A percentile compares a stretch with the other conserved stretches of the same genome.
phyloP scores from a whole-genome alignment of 2,888 invertebrate species.

The Barypeithes pellucidus region DNA sequence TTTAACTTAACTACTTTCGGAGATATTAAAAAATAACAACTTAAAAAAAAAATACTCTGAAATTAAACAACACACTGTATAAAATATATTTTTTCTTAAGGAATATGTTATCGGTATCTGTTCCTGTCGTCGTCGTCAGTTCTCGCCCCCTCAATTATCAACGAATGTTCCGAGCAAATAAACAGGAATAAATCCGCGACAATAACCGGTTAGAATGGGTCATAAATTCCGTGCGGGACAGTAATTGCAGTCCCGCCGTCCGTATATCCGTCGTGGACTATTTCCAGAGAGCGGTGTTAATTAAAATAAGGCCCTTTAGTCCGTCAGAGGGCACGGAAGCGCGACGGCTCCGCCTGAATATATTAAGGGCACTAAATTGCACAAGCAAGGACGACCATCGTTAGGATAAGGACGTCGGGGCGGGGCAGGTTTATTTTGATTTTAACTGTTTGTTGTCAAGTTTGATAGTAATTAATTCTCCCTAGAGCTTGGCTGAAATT shows the following conservation, averaged over 20 bases:
- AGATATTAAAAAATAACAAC: too few species aligned
- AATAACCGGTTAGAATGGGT: not conserved
- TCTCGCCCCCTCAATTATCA: too few species aligned
- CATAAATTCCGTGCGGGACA: slow-evolving; percentile 8
- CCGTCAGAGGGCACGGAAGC: slow-evolving; percentile 18
- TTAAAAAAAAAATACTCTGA: too few species aligned
- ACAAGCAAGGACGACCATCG: not conserved
- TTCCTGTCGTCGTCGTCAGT: too few species aligned
- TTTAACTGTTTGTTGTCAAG: slow-evolving; percentile 9
- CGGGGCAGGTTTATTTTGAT: not conserved
- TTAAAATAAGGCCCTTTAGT: slow-evolving; percentile 27
- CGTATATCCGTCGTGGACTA: slow-evolving; percentile 8
- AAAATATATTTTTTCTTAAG: too few species aligned
- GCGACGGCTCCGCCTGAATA: slow-evolving; percentile 11
- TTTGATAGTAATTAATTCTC: slow-evolving; percentile 1
- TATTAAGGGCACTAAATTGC: slow-evolving; percentile 17
- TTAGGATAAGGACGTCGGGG: slow-evolving; percentile 4
- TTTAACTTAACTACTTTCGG: too few species aligned
- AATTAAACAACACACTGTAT: too few species aligned
- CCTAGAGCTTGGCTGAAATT: too few species aligned
- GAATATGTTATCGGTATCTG: too few species aligned
- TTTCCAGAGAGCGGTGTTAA: slow-evolving; percentile 20
- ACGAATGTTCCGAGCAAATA: not conserved
- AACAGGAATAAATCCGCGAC: slow-evolving; percentile 8
- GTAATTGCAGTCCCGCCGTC: slow-evolving; percentile 4